Evolutionary conservation across 2,888 invertebrate genomes (phyloP).

Genomic region (Drymonia ruficornis): DNA sequence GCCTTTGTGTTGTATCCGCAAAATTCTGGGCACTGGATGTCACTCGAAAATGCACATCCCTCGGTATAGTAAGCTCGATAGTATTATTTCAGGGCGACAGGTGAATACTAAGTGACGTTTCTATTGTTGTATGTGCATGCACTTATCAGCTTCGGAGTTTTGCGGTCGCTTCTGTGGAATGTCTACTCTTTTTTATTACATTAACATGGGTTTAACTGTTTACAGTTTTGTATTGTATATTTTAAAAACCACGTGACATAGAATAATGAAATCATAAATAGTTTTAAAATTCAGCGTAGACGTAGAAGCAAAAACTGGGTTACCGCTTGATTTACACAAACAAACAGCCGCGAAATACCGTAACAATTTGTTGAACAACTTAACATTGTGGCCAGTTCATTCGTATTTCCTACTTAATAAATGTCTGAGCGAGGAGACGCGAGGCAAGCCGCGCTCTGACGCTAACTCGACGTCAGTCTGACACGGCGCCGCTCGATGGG

Average conservation of each 20-base stretch:
- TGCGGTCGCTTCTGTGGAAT: conserved; percentile 17
- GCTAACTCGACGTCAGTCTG: conserved; percentile 69
- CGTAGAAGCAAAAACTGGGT: no score
- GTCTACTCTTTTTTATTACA: conserved; percentile 15
- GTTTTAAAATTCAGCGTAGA: neutral
- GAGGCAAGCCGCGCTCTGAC: conserved; percentile 53
- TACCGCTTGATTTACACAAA: conserved; percentile 26
- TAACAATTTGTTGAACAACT: conserved; percentile 50
- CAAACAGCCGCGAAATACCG: conserved; percentile 37
- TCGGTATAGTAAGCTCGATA: conserved; percentile 56
- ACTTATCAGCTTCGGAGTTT: conserved; percentile 46
- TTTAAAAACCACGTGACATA: no score
- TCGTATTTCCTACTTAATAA: conserved; percentile 71
- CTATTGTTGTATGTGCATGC: conserved; percentile 56
- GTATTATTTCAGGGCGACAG: conserved; percentile 70
- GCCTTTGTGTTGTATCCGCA: conserved; percentile 72
- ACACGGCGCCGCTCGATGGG: conserved; percentile 47
- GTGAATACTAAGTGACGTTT: conserved; percentile 73
- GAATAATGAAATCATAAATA: no score
- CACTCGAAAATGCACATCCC: conserved; percentile 59
- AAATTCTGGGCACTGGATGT: conserved; percentile 69
- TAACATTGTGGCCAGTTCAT: conserved; percentile 44
- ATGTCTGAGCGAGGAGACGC: conserved; percentile 53
- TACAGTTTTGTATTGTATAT: neutral
- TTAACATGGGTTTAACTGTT: neutral